phyloP scores from a whole-genome alignment of 2,888 invertebrate species.

The Mimachlamys varia region DNA sequence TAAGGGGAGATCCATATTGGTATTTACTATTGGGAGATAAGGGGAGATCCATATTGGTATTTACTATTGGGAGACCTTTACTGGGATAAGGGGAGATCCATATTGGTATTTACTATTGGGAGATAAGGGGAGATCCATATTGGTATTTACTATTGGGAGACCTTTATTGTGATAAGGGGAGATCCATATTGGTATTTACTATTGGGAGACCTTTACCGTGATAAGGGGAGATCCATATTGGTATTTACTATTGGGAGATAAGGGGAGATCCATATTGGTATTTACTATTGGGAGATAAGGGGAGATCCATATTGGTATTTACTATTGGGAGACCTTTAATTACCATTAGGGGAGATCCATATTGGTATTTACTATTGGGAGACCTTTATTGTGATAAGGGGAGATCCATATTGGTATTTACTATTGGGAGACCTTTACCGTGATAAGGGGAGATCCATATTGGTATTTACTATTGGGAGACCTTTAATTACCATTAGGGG shows the following conservation, averaged over 20 bases:
- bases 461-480: conserved; percentile 4
- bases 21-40: conserved; percentile 4
- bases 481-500: no score
- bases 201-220: neutral
- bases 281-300: neutral
- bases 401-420: neutral
- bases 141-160: conserved; percentile 4
- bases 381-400: neutral
- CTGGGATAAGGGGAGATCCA: neutral
- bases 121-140: no score
- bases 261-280: no score
- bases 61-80: conserved; percentile 4
- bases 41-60: no score
- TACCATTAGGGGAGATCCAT: no score
- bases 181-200: conserved; percentile 4
- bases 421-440: neutral
- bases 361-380: conserved; percentile 1
- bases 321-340: neutral
- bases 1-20: neutral
- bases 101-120: neutral
- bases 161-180: neutral
- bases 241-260: neutral
- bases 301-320: no score
- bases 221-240: neutral
- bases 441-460: neutral